Conservation (phyloP, 1,140 invertebrate genomes). For the Drosophila nikananu region DNA sequence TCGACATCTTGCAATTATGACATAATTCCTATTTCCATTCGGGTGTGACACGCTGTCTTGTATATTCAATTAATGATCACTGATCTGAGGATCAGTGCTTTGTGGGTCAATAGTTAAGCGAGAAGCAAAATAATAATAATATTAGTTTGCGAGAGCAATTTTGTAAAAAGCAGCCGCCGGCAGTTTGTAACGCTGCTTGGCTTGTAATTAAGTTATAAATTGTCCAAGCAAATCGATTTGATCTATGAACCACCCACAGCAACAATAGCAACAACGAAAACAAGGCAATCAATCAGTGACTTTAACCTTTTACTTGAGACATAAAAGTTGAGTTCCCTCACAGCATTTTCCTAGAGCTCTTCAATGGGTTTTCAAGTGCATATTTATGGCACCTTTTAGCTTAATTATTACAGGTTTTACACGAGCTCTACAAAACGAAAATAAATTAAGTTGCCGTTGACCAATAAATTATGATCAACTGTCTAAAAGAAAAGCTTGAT, state of each 20-base stretch:
- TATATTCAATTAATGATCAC: conserved; percentile 59
- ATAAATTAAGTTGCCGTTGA: background rate
- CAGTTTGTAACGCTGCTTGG: conserved; percentile 70
- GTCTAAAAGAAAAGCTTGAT: background rate
- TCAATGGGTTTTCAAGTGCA: conserved; percentile 24
- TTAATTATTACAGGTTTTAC: conserved; percentile 28
- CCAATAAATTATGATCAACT: background rate
- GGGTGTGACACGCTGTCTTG: conserved; percentile 17
- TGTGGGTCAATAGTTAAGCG: conserved; percentile 64
- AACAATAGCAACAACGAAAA: conserved; percentile 23
- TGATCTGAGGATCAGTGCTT: conserved; percentile 8
- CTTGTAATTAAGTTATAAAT: conserved; percentile 83
- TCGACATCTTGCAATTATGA: conserved; percentile 60
- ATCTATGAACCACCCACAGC: conserved; percentile 69
- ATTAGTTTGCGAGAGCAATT: conserved; percentile 45
- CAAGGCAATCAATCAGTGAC: conserved; percentile 53
- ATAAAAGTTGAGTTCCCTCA: conserved; percentile 19
- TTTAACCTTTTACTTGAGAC: conserved; percentile 33
- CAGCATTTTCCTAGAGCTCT: conserved; percentile 4
- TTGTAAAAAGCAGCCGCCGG: conserved; percentile 54
- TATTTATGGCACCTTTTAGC: conserved; percentile 38
- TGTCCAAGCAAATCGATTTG: conserved; percentile 59
- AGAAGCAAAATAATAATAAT: conserved; percentile 37
- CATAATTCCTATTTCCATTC: conserved; percentile 61
- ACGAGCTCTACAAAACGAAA: conserved; percentile 10